These are phyloP conservation scores for Andricus curvator DNA, from an alignment of 2,888 invertebrate species.

Conservation along the genomic window DNA sequence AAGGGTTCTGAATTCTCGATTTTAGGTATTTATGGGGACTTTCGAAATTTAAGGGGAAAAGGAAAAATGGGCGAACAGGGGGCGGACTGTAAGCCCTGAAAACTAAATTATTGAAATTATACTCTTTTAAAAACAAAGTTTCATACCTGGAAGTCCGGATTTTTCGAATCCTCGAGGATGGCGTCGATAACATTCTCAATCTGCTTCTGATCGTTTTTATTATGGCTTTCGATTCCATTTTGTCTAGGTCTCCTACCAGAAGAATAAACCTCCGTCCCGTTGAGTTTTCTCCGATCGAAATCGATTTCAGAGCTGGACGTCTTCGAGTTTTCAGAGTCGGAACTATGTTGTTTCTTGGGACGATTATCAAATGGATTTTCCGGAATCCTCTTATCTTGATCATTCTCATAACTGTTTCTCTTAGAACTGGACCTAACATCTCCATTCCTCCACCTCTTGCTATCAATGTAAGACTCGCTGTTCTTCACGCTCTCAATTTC, in stretches of 20 bases:
- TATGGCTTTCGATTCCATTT: conserved; percentile 78
- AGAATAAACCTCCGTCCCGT: conserved; percentile 66
- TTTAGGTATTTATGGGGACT: not conserved
- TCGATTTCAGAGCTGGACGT: conserved; percentile 66
- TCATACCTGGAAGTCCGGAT: conserved; percentile 77
- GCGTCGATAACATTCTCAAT: conserved; percentile 78
- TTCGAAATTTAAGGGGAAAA: not conserved
- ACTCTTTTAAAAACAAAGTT: not conserved
- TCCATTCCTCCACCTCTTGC: conserved; percentile 62
- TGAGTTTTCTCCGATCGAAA: conserved; percentile 64
- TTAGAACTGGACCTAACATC: conserved; percentile 61
- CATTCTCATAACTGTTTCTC: conserved; percentile 70
- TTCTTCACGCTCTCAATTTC: conserved; percentile 75
- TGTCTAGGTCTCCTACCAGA: conserved; percentile 70
- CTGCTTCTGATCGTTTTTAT: conserved; percentile 78
- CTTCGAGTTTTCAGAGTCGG: conserved; percentile 70
- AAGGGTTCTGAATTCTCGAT: too few relatives aligned
- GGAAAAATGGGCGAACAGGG: too few relatives aligned
- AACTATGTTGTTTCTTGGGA: conserved; percentile 63
- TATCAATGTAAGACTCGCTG: conserved; percentile 65
- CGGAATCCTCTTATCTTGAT: conserved; percentile 56
- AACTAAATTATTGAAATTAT: too few relatives aligned
- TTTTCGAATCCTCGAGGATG: conserved; percentile 76
- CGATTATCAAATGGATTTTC: conserved; percentile 61
- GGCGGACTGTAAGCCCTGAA: too few relatives aligned